These are phyloP conservation scores for Micronisus gabar DNA, from an alignment of 2,113 vertebrate genomes.

Conservation along the genomic window DNA sequence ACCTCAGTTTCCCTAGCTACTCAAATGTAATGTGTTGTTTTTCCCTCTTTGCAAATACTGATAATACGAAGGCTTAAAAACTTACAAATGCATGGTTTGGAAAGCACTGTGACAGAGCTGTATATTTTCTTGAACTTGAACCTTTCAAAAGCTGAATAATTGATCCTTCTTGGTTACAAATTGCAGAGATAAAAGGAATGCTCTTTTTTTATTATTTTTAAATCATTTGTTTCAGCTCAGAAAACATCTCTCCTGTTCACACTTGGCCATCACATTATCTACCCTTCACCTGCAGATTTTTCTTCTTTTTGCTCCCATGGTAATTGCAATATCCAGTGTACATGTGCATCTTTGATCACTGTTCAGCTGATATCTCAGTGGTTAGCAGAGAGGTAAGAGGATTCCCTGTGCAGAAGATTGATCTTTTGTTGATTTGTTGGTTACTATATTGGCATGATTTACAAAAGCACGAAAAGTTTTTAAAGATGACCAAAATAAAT, in stretches of 20 bases:
- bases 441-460: background rate
- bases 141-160: background rate
- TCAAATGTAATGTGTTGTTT: background rate
- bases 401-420: background rate
- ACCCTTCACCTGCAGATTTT: background rate
- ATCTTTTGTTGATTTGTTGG: background rate
- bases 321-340: background rate
- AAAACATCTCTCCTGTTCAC: background rate
- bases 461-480: background rate
- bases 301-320: background rate
- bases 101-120: background rate
- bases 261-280: background rate
- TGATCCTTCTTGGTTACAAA: background rate
- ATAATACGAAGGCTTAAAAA: background rate
- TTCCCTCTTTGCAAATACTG: background rate
- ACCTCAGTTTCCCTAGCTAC: background rate
- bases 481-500: background rate
- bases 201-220: background rate
- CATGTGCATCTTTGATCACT: background rate
- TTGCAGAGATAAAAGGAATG: background rate
- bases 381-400: background rate
- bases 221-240: background rate
- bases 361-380: background rate
- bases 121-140: background rate
- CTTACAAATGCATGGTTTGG: background rate